phyloP scores from a whole-genome alignment of 2,797 vertebrate species.

The Chelonia mydas region DNA sequence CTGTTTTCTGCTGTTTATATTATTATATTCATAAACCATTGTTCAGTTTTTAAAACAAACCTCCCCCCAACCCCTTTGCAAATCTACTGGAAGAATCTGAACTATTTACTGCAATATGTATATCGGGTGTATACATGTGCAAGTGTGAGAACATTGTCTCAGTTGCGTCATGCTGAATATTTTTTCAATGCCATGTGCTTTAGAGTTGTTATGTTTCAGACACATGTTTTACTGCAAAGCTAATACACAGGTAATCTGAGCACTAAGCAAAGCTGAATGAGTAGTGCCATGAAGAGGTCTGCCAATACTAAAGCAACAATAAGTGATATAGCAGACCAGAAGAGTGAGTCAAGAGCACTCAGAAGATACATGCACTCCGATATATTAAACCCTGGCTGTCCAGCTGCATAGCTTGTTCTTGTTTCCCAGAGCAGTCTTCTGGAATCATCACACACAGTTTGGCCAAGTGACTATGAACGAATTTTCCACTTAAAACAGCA shows the following conservation, averaged over 20 bases:
- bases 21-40: not conserved
- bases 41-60: not conserved
- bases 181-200: not conserved
- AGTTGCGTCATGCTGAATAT: not conserved
- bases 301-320: slow-evolving; percentile 55
- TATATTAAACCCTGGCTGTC: slow-evolving; percentile 33
- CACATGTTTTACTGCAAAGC: not conserved
- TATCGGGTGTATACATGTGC: not conserved
- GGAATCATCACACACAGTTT: slow-evolving; percentile 64
- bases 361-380: slow-evolving; percentile 42
- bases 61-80: not conserved
- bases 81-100: not conserved
- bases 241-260: slow-evolving; percentile 67
- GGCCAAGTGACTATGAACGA: slow-evolving; percentile 71
- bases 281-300: slow-evolving; percentile 60
- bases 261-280: slow-evolving; percentile 34
- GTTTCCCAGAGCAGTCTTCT: slow-evolving; percentile 26
- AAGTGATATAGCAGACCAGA: slow-evolving; percentile 71
- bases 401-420: slow-evolving; percentile 50
- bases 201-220: not conserved
- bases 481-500: slow-evolving; percentile 74
- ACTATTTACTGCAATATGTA: not conserved
- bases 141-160: not conserved
- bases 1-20: not conserved
- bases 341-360: slow-evolving; percentile 37